phyloP scores from a whole-genome alignment of 2,797 vertebrate species.

The Arctocebus calabarensis region DNA sequence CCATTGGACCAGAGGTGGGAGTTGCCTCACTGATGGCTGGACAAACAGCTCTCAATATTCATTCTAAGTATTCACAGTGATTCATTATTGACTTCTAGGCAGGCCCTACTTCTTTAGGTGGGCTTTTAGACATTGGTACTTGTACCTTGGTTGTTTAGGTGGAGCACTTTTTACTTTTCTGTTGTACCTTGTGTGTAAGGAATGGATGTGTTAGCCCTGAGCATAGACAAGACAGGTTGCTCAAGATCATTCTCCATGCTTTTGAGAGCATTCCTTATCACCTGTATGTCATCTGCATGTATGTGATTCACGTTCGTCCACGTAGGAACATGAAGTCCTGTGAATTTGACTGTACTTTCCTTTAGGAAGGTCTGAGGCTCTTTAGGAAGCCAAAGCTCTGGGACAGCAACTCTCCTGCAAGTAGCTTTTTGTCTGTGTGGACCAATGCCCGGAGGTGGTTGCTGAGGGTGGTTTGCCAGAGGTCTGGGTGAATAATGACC shows the following conservation, averaged over 20 bases:
- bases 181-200: fast-evolving
- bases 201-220: neutral
- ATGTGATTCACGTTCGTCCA: neutral
- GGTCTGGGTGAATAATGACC: neutral
- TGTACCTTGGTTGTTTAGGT: neutral
- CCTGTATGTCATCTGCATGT: neutral
- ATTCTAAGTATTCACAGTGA: neutral
- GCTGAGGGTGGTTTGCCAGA: slow-evolving; percentile 30
- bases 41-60: neutral
- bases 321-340: neutral
- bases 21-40: neutral
- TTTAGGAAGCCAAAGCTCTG: slow-evolving; percentile 57
- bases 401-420: slow-evolving; percentile 12
- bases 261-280: neutral
- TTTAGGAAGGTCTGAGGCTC: neutral
- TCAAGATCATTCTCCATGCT: neutral
- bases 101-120: neutral
- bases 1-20: neutral
- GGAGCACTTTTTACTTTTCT: neutral
- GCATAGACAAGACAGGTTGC: neutral
- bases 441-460: slow-evolving; percentile 52
- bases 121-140: neutral
- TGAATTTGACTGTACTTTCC: slow-evolving; percentile 1
- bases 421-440: neutral
- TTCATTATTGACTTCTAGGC: neutral